Evolutionary conservation across 2,113 vertebrate genomes (phyloP), one percentile per base, ranked within the genome.

Genomic region (Aramus guarauna): DNA sequence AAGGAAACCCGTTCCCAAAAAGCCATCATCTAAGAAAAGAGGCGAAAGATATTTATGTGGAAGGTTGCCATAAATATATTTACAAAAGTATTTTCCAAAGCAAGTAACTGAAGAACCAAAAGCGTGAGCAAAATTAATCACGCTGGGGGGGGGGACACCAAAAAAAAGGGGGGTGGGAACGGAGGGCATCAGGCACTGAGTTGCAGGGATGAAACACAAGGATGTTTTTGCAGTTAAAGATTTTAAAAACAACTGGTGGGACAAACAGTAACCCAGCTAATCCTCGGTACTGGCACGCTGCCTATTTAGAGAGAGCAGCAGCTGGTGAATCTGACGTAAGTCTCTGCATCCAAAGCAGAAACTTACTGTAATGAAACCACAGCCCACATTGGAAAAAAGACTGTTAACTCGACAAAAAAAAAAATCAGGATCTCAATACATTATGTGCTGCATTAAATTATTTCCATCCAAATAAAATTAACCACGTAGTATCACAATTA

Each of bases 301-400:
- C 96, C 96, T 95, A 45, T 88, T 95, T 66, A 80, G 83, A 88
- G 58, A 95, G 92, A 91, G 82, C 85, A 96, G 97, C 95, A 98
- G 94, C 97, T 97, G 92, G 95, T 96, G 62, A 68, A 94, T 95
- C 90, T 96, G 87, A 97, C 93, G 94, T 96, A 88, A 90, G 73
- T 94, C 94, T 83, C 89, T 93, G 85, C 85, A 97, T 96, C 87
- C 67, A 92, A 94, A 97, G 91, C 92, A 97, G 93, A 90, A 97
- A 96, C 86, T 76, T 94, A 93, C 34, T 87, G 75, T 90, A 97
- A 84, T 90, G 86, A 95, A 92, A 97, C 75, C 88, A 78, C 69
- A 89, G 89, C 81, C 96, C 87, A 90, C 91, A 85, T 37, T 95
- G 88, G 59, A 81, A 93, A 90, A 80, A 88, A 91, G 80, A 91